Percentiles rank a stretch among this genome's conserved stretches.
phyloP scores from a whole-genome alignment of 37 sponge, comb jelly and placozoan genomes.

The Aphrocallistes beatrix region DNA sequence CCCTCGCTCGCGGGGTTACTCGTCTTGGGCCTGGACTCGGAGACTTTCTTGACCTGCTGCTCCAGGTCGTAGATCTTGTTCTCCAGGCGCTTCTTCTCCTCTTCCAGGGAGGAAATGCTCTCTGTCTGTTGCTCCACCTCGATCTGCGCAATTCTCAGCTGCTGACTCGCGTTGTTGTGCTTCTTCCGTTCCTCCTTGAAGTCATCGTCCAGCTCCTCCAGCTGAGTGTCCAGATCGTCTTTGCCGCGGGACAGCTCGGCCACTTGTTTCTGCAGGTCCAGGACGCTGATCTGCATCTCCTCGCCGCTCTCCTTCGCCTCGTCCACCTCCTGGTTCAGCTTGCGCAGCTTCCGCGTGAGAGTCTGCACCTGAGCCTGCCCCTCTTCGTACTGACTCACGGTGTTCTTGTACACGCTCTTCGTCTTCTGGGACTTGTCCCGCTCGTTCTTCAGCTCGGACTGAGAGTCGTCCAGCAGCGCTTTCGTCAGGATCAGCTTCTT shows the following conservation, averaged over 20 bases:
- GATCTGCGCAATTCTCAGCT: background rate
- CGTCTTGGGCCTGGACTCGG: background rate
- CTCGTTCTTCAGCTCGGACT: conserved; percentile 38
- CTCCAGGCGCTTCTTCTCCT: background rate
- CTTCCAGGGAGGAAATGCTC: background rate
- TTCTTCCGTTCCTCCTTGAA: background rate
- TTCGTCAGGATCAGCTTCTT: conserved; percentile 45
- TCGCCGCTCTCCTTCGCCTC: conserved; percentile 63
- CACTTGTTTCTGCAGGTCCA: conserved; percentile 35
- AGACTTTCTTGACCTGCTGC: background rate
- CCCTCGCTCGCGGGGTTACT: background rate
- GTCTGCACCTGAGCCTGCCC: conserved; percentile 5
- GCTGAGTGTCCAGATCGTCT: conserved; percentile 67
- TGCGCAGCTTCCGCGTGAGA: background rate
- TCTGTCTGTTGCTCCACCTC: background rate
- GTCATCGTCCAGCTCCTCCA: conserved; percentile 90
- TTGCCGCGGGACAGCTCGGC: conserved; percentile 55
- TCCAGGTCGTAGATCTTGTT: background rate
- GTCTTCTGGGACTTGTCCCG: background rate
- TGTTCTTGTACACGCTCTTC: background rate
- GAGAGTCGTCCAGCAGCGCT: conserved; percentile 42
- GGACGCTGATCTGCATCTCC: conserved; percentile 59
- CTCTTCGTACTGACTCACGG: background rate
- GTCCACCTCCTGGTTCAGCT: conserved; percentile 33
- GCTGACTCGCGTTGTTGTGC: background rate